phyloP scores from a whole-genome alignment of 2,888 invertebrate species.

The Eilema depressum region DNA sequence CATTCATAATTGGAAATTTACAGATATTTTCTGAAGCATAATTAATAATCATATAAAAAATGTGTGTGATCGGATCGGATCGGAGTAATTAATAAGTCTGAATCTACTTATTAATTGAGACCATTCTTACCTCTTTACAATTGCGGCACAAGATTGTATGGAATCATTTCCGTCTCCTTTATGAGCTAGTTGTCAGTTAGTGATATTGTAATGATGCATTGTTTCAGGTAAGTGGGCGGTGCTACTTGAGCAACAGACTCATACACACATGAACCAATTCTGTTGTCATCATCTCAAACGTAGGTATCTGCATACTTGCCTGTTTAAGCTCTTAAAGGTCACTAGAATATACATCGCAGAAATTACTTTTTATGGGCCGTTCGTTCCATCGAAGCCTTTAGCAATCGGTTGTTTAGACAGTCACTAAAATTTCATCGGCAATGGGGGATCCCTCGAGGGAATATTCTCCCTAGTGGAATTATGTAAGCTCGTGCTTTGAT shows the following conservation, averaged over 20 bases:
- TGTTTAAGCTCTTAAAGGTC: conserved; percentile 53
- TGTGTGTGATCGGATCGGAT: too few species aligned
- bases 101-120: background rate
- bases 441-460: conserved; percentile 59
- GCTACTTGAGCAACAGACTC: conserved; percentile 67
- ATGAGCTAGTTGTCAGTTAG: conserved; percentile 70
- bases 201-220: conserved; percentile 85
- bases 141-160: background rate
- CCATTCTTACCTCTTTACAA: background rate
- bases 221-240: conserved; percentile 85
- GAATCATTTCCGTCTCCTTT: conserved; percentile 25
- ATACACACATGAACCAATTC: conserved; percentile 73
- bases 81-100: too few species aligned
- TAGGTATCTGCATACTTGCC: conserved; percentile 51
- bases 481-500: conserved; percentile 79
- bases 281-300: conserved; percentile 61
- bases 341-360: conserved; percentile 38
- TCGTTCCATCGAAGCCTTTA: conserved; percentile 46
- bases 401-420: conserved; percentile 61
- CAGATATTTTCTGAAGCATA: background rate
- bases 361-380: conserved; percentile 40
- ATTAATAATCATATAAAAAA: too few species aligned
- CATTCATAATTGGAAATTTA: too few species aligned
- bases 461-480: conserved; percentile 72
- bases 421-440: conserved; percentile 68